Percentiles rank a stretch among this genome's conserved stretches.
These are phyloP conservation scores for Rhadinocentrus ornatus DNA, from an alignment of 2,797 vertebrate genomes.

Conservation along the genomic window DNA sequence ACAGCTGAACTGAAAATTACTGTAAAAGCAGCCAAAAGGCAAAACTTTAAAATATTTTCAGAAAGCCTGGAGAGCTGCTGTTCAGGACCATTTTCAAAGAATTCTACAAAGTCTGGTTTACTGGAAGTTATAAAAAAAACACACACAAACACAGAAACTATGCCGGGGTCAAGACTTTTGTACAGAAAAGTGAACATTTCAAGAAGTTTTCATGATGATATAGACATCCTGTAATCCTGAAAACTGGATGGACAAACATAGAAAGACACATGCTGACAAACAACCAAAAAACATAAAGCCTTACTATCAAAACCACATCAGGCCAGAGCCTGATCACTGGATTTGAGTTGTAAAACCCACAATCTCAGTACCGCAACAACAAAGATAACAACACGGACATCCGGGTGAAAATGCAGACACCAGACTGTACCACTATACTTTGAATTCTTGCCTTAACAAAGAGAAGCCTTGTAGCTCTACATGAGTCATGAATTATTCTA, in stretches of 20 bases:
- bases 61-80: too few relatives aligned
- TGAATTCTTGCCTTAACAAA: not conserved
- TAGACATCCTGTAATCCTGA: too few relatives aligned
- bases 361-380: conserved; percentile 1
- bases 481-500: not conserved
- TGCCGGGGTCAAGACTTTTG: too few relatives aligned
- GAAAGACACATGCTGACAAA: not conserved
- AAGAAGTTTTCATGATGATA: too few relatives aligned
- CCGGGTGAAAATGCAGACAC: not conserved
- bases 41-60: too few relatives aligned
- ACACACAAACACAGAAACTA: too few relatives aligned
- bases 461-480: not conserved
- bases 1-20: too few relatives aligned
- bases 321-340: not conserved
- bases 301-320: not conserved
- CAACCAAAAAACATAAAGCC: not conserved
- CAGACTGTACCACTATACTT: not conserved
- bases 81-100: too few relatives aligned
- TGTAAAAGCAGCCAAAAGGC: too few relatives aligned
- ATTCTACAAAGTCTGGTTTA: too few relatives aligned
- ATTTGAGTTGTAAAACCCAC: not conserved
- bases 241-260: not conserved
- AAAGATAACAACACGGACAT: conserved; percentile 16
- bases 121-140: too few relatives aligned
- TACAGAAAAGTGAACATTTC: too few relatives aligned